Evolutionary conservation across 2,888 invertebrate species (phyloP).

Genomic region (Bombyx huttoni): DNA sequence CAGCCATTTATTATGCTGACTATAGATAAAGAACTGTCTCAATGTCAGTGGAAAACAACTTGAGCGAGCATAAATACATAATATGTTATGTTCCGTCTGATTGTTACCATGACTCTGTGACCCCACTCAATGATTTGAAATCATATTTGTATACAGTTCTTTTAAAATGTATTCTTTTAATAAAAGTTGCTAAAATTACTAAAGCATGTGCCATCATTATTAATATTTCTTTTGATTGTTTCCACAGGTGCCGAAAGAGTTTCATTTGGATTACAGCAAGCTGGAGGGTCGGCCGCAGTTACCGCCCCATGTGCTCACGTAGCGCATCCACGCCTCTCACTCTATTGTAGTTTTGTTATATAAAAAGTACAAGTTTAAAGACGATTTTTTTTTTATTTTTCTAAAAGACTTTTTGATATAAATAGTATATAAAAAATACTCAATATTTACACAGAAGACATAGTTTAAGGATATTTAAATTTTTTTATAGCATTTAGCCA

Average conservation of each 20-base stretch:
- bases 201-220: neutral
- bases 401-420: neutral
- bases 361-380: slow-evolving; percentile 70
- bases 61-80: too few species aligned
- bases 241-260: slow-evolving; percentile 90
- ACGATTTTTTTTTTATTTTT: slow-evolving; percentile 14
- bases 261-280: slow-evolving; percentile 98
- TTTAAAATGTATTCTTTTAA: too few species aligned
- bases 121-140: too few species aligned
- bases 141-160: too few species aligned
- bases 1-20: too few species aligned
- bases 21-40: too few species aligned
- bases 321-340: slow-evolving; percentile 51
- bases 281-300: slow-evolving; percentile 93
- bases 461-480: too few species aligned
- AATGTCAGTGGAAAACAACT: too few species aligned
- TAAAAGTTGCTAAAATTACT: neutral
- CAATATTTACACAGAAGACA: too few species aligned
- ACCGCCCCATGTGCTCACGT: slow-evolving; percentile 76
- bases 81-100: too few species aligned
- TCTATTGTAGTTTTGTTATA: slow-evolving; percentile 72
- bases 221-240: slow-evolving; percentile 7
- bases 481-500: too few species aligned
- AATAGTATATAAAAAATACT: neutral
- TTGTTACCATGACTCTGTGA: too few species aligned